phyloP scores from a whole-genome alignment of 2,797 vertebrate species.

The Myotis pilosus region DNA sequence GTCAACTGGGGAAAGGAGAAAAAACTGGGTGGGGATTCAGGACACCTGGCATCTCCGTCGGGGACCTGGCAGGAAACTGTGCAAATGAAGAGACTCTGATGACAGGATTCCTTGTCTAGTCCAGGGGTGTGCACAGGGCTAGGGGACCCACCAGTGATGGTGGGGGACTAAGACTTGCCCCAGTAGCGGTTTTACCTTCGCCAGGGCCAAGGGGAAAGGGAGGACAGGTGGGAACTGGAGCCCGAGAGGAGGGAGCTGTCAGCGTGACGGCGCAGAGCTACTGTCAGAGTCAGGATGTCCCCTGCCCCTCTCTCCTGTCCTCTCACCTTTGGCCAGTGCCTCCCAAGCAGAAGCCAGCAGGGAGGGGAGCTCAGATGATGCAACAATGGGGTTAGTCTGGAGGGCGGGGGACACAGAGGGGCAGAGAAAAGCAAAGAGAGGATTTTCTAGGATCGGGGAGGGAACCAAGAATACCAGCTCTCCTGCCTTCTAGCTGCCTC shows the following conservation, averaged over 20 bases:
- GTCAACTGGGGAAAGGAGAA: background rate
- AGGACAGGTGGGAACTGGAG: background rate
- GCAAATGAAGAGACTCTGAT: background rate
- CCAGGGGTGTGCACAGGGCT: background rate
- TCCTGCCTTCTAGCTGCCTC: background rate
- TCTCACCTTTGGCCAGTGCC: background rate
- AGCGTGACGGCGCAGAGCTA: background rate
- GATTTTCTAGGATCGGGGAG: fast-evolving
- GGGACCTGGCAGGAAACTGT: background rate
- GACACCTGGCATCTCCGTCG: background rate
- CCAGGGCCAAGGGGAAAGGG: background rate
- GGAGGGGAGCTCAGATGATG: background rate
- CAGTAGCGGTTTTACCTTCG: fast-evolving
- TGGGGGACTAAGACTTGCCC: too few relatives aligned
- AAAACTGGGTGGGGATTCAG: background rate
- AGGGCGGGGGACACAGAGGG: background rate
- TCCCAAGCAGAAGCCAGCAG: background rate
- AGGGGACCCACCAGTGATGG: background rate
- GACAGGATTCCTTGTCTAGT: background rate
- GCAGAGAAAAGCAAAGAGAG: background rate
- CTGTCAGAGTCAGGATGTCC: background rate
- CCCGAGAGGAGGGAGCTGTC: background rate
- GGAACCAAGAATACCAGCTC: background rate
- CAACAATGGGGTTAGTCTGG: fast-evolving
- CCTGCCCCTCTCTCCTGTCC: background rate